phyloP scores from a whole-genome alignment of 2,888 invertebrate species.

The Troides oblongomaculatus region DNA sequence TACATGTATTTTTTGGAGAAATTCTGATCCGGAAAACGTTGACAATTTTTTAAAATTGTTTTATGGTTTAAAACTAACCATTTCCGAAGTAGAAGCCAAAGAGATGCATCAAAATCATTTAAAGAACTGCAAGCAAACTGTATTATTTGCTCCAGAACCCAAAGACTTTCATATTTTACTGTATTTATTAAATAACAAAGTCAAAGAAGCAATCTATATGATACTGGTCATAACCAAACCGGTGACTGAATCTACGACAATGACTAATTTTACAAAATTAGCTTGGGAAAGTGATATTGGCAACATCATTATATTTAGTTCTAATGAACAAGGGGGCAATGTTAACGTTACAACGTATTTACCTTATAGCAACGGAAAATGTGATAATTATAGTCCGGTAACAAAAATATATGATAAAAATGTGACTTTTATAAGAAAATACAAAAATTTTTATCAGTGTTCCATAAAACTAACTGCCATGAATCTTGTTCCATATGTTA shows the following conservation, averaged over 20 bases:
- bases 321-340: conserved; percentile 29
- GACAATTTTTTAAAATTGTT: conserved; percentile 42
- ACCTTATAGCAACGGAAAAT: conserved; percentile 47
- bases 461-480: conserved; percentile 43
- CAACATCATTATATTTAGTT: conserved; percentile 49
- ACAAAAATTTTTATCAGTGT: conserved; percentile 52
- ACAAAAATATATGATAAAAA: conserved; percentile 33
- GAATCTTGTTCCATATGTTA: conserved; percentile 42
- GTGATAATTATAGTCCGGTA: conserved; percentile 46
- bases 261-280: conserved; percentile 38
- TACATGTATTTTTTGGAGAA: conserved; percentile 48
- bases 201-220: conserved; percentile 42
- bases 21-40: conserved; percentile 35
- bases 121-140: conserved; percentile 44
- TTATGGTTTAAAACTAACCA: conserved; percentile 40
- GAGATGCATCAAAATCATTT: conserved; percentile 29
- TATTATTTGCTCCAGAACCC: conserved; percentile 44
- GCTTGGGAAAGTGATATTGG: conserved; percentile 51
- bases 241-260: conserved; percentile 33
- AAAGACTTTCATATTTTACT: conserved; percentile 46
- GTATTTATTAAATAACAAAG: conserved; percentile 38
- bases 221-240: conserved; percentile 44
- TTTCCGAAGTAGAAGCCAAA: background rate
- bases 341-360: conserved; percentile 47
- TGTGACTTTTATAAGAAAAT: conserved; percentile 50